Conservation (phyloP, 2,797 vertebrate species). For the Poeciliopsis turneri region DNA sequence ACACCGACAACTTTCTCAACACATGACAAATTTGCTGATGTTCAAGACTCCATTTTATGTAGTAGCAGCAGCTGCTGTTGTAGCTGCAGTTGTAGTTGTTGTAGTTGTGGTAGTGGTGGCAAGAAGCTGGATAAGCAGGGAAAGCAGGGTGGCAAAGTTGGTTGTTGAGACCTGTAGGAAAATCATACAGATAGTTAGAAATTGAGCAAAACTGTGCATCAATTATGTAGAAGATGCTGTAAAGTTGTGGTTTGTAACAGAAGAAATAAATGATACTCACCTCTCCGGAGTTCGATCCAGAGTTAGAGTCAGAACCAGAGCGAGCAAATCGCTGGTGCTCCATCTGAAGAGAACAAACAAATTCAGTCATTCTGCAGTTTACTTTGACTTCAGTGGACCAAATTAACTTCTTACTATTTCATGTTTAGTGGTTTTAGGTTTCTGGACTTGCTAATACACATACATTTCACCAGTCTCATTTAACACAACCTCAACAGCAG, state of each 20-base stretch:
- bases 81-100: background rate
- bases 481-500: background rate
- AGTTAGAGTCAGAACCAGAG: background rate
- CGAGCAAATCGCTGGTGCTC: slow-evolving; percentile 7
- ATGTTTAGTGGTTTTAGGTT: no score
- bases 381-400: background rate
- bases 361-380: background rate
- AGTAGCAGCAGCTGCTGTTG: background rate
- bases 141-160: background rate
- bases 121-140: background rate
- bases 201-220: background rate
- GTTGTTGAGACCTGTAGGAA: background rate
- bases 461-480: background rate
- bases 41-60: background rate
- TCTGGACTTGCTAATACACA: no score
- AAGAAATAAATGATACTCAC: background rate
- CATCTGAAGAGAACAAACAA: background rate
- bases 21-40: background rate
- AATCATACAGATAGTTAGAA: background rate
- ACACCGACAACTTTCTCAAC: background rate
- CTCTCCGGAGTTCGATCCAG: background rate
- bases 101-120: background rate
- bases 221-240: background rate
- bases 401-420: background rate
- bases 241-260: background rate